A percentile compares a stretch with the other conserved stretches of the same genome.
These are phyloP conservation scores for Chitala chitala DNA, from an alignment of 2,113 vertebrate species.

Conservation along the genomic window DNA sequence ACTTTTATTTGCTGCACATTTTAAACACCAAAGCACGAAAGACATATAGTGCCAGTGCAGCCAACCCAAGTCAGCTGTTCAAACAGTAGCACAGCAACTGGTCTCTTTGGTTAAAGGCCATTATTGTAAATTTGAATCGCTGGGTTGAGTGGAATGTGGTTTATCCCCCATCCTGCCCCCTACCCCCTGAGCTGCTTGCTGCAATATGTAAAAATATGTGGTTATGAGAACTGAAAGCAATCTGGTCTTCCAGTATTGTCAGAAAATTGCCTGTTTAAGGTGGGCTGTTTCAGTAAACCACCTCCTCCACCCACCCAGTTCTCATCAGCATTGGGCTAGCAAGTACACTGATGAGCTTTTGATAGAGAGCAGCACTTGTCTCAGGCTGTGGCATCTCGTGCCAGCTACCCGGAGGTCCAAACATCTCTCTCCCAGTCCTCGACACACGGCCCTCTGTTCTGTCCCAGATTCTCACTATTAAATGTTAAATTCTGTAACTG, in stretches of 20 bases:
- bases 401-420: background rate
- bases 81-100: background rate
- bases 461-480: background rate
- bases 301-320: conserved; percentile 11
- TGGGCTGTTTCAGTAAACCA: conserved; percentile 13
- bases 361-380: background rate
- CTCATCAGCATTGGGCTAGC: conserved; percentile 17
- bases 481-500: too few species aligned
- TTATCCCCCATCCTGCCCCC: too few species aligned
- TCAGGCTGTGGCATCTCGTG: background rate
- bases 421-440: background rate
- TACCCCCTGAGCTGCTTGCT: background rate
- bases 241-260: conserved; percentile 12
- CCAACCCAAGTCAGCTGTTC: background rate
- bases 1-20: background rate
- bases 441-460: background rate
- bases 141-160: conserved; percentile 3
- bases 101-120: conserved; percentile 3
- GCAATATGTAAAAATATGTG: conserved; percentile 21
- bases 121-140: conserved; percentile 10
- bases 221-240: conserved; percentile 16
- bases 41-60: background rate
- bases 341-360: conserved; percentile 15
- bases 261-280: conserved; percentile 17
- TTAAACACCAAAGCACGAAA: background rate